phyloP scores from a whole-genome alignment of 2,113 vertebrate genomes.

The Notechis scutatus region DNA sequence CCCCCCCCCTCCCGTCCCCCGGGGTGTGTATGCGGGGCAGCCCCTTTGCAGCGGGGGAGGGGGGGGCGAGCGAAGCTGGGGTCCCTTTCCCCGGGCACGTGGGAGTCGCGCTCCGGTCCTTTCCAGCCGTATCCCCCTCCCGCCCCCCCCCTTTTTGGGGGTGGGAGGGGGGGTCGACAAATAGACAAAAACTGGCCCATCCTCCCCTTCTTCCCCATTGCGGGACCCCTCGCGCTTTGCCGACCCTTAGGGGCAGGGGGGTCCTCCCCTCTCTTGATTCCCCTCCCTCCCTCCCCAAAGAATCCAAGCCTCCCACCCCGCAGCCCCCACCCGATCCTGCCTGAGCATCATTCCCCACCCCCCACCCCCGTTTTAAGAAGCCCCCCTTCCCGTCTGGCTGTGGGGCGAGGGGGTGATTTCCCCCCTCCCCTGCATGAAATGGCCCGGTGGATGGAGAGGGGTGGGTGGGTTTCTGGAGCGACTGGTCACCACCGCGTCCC shows the following conservation, averaged over 20 bases:
- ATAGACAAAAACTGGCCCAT: background rate
- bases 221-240: background rate
- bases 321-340: background rate
- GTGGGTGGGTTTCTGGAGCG: background rate
- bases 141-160: background rate
- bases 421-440: background rate
- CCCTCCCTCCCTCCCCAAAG: background rate
- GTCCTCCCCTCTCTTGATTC: background rate
- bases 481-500: background rate
- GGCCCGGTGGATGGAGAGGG: background rate
- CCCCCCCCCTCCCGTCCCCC: background rate
- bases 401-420: background rate
- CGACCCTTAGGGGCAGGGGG: background rate
- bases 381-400: background rate
- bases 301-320: background rate
- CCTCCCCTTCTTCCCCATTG: background rate
- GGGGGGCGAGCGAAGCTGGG: background rate
- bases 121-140: background rate
- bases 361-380: background rate
- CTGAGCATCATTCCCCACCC: background rate
- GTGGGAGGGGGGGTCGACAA: background rate
- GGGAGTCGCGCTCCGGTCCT: background rate
- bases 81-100: slow-evolving; percentile 24
- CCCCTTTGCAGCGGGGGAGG: slow-evolving; percentile 43
- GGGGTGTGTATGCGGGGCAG: slow-evolving; percentile 35